Base-by-base conservation (phyloP, 2,113 vertebrate genomes). In the Morphnarchus princeps region DNA sequence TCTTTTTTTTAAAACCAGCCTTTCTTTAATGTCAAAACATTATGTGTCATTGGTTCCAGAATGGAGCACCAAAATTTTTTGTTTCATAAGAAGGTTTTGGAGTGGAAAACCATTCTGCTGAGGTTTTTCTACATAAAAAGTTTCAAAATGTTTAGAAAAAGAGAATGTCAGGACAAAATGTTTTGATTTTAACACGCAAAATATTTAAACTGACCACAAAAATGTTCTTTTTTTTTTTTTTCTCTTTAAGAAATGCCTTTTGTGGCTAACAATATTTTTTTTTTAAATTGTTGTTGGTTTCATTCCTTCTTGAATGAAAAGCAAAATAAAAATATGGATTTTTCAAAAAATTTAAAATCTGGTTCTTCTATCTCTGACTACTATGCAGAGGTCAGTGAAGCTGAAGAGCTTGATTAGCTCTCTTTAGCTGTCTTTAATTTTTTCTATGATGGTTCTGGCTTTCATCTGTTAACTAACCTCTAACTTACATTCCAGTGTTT, bases 161-260 rank as follows among this genome's bases (percentile, higher is more conserved):
- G 31, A 47, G 9, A 82, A 65, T 65, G 17, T 70, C 54, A 77
- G 59, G n/a, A 90, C 14, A 72, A 85, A 83, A 34, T 63, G 6
- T 59, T 94, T 78, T 85, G 14, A 79, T 76, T 91, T 82, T 91
- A 91, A 42, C 9, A 77, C 61, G n/a, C 3, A 65, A 90, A 85
- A 50, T 71, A 79, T 71, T 78, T 63, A 54, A 92, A 73, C 28
- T n/a, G 21, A 32, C 86, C 74, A 88, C 82, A 86, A 74, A 62
- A 58, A 45, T 10, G 19, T 76, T 42, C 7, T 1, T 22, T 29
- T 59, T 13, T 2, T 2, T 28, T 34, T 0, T 2, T 9, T 2
- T 42, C 3, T 47, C 28, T 81, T 55, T 62, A 78, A 78, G 31
- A 61, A 95, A 77, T 49, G 10, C 1, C 5, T 83, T 86, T 80